A percentile compares a stretch with the other conserved stretches of the same genome.
These are phyloP conservation scores for Drosophila kanapiae DNA, from an alignment of 1,140 invertebrate genomes.

Conservation along the genomic window DNA sequence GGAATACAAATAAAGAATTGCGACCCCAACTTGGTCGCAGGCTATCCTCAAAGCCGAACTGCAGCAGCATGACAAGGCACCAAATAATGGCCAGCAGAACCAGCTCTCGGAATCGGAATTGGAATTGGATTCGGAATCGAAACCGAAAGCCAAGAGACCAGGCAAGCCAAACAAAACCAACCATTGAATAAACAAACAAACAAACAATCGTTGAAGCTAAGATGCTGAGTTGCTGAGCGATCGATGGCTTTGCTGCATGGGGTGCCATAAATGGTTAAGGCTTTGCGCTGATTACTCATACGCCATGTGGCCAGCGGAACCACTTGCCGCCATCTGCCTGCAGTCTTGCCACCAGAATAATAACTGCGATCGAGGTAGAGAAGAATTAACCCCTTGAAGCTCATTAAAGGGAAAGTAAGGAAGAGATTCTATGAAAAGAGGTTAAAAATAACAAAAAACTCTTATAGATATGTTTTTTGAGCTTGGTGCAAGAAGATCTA, in stretches of 20 bases:
- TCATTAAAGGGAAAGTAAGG: not conserved
- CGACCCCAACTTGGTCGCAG: conserved; percentile 62
- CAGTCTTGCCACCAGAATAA: conserved; percentile 3
- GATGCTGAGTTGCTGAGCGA: conserved; percentile 8
- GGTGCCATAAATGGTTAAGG: conserved; percentile 51
- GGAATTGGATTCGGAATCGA: conserved; percentile 17
- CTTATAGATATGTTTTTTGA: too few relatives aligned
- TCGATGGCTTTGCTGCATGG: conserved; percentile 55
- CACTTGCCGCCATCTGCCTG: conserved; percentile 37
- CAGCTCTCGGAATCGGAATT: conserved; percentile 21
- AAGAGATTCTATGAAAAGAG: too few relatives aligned
- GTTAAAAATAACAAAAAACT: not conserved
- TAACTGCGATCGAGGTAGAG: conserved; percentile 11
- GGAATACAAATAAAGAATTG: conserved; percentile 72
- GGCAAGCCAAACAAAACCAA: conserved; percentile 7
- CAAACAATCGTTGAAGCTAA: conserved; percentile 19
- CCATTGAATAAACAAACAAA: conserved; percentile 3
- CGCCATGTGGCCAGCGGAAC: conserved; percentile 41
- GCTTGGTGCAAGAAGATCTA: too few relatives aligned
- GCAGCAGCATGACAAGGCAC: conserved; percentile 52
- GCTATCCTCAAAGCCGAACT: conserved; percentile 38
- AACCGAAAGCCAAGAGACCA: conserved; percentile 11
- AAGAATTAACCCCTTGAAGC: not conserved
- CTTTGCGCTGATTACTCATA: conserved; percentile 47
- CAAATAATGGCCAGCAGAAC: conserved; percentile 39